Conservation (phyloP, 2,888 invertebrate species). For the Drepana falcataria region DNA sequence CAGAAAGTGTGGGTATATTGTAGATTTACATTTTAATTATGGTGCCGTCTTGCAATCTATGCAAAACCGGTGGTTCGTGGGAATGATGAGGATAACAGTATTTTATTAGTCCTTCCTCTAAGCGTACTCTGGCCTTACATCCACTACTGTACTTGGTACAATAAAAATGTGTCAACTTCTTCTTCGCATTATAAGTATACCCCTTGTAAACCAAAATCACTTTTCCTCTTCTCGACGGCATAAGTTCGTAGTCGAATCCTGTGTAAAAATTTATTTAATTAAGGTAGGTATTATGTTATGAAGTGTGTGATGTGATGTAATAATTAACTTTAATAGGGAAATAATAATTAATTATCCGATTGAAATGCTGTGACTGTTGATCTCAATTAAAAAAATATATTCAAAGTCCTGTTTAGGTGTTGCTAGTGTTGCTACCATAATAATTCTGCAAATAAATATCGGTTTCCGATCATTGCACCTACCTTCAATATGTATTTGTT, state of each 20-base stretch:
- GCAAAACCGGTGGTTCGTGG: background rate
- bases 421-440: no score
- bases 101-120: background rate
- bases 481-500: no score
- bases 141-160: constrained; percentile 1
- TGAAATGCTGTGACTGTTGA: no score
- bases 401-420: no score
- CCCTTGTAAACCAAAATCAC: constrained; percentile 12
- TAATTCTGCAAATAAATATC: no score
- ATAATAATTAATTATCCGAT: no score
- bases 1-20: no score
- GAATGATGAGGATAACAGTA: background rate
- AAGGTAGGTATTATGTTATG: no score
- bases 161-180: constrained; percentile 6
- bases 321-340: no score
- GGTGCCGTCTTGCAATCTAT: background rate
- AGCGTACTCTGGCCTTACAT: background rate
- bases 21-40: background rate
- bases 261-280: background rate
- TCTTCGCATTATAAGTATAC: constrained; percentile 9
- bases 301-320: no score
- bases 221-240: constrained; percentile 11
- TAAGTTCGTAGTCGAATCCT: constrained; percentile 8
- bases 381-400: no score
- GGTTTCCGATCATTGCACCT: no score